Base-by-base conservation (phyloP, 2,113 vertebrate species). In the Entelurus aequoreus region DNA sequence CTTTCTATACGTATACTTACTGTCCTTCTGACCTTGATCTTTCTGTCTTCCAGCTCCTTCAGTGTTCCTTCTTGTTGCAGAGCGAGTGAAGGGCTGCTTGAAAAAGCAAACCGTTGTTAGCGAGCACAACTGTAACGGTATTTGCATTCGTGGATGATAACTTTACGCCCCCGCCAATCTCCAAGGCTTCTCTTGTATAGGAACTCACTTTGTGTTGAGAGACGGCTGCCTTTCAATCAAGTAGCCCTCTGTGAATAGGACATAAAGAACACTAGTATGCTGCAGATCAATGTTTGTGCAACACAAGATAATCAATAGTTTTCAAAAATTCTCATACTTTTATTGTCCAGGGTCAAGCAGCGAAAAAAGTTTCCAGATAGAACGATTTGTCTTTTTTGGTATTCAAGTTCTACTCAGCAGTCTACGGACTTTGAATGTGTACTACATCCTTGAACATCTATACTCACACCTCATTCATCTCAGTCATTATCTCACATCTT, bases 151-250 rank as follows among this genome's bases (percentile, higher is more conserved):
- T 40, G 36, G 38, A 16, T 19, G 38, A 6, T 19, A 13, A 52
- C 51, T 52, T 52, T 12, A 12, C 76, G 67, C 72, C 62, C 59
- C 53, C 9, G 6, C 37, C 6, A 42, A n/a, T 21, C 37, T 10
- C 19, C 54, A 57, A 57, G 54, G n/a, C 38, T 57, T 19, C 38
- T 12, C 54, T 10, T 57, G 54, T 19, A 44, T 40, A n/a, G 37
- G 4, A 40, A 9, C 15, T 11, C 37, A 37, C 37, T 40, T 42
- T 56, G 11, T 56, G 5, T 56, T 7, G 14, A 40, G 7, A 16
- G 37, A 16, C 9, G 37, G 9, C 1, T n/a, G 3, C 54, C n/a
- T 7, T 38, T 38, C 0, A 37, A 38, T 55, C 54, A 15, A n/a
- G 38, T n/a, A 55, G 36, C 9, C 54, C 13, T 56, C 19, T 56